Conservation (phyloP, 2,888 invertebrate genomes). For the Phengaris arion region DNA sequence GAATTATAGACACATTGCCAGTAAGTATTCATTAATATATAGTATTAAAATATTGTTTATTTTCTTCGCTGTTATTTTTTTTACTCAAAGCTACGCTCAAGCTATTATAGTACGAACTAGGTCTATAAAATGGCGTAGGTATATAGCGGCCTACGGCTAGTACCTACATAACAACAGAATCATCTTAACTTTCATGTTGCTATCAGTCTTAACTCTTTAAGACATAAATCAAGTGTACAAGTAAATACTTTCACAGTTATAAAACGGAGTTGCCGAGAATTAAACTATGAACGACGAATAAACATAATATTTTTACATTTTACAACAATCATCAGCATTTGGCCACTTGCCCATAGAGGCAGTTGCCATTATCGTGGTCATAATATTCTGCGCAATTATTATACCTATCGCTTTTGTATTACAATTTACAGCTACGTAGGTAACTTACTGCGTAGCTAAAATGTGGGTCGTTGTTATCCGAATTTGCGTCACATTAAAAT, state of each 20-base stretch:
- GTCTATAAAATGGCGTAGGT: too few relatives aligned
- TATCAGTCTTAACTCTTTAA: too few relatives aligned
- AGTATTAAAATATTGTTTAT: too few relatives aligned
- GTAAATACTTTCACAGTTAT: not conserved
- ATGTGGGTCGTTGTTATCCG: not conserved
- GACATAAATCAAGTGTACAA: not conserved
- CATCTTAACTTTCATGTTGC: too few relatives aligned
- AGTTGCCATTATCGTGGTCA: conserved; percentile 7
- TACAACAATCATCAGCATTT: not conserved
- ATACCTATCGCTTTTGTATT: not conserved
- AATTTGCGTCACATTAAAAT: conserved; percentile 7
- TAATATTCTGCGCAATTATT: conserved; percentile 10
- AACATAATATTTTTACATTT: not conserved
- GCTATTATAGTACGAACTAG: too few relatives aligned
- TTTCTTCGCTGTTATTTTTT: too few relatives aligned
- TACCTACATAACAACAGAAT: too few relatives aligned
- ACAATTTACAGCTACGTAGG: not conserved
- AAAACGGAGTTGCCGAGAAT: not conserved
- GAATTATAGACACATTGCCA: conserved; percentile 84
- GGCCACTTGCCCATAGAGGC: not conserved
- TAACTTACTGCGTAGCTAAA: not conserved
- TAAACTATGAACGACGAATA: not conserved
- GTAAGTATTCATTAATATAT: conserved; percentile 59
- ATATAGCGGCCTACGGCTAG: too few relatives aligned
- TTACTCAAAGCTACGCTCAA: too few relatives aligned